Evolutionary conservation across 1,140 invertebrate species (phyloP).

Genomic region (Diploscapter pachys): DNA sequence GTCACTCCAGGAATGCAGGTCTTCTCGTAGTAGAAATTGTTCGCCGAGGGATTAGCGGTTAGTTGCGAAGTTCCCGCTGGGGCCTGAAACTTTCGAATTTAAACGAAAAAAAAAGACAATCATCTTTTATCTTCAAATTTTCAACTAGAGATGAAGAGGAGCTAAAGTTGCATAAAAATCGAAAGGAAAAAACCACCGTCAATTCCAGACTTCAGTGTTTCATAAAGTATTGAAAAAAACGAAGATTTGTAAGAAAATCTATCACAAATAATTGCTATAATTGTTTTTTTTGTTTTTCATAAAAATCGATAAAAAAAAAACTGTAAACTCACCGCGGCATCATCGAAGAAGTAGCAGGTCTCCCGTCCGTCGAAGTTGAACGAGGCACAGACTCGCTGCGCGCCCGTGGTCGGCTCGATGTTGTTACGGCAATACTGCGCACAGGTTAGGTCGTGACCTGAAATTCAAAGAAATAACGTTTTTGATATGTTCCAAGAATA

Average conservation of each 20-base stretch:
- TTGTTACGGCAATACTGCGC: constrained; percentile 58
- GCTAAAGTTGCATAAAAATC: neutral
- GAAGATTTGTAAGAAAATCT: no score
- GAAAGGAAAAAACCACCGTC: neutral
- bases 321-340: constrained; percentile 49
- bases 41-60: constrained; percentile 57
- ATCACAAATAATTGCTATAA: no score
- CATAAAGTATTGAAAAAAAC: neutral
- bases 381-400: constrained; percentile 56
- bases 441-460: constrained; percentile 56
- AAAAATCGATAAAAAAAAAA: neutral
- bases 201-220: neutral
- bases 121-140: no score
- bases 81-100: neutral
- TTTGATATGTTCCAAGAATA: neutral
- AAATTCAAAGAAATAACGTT: neutral
- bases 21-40: constrained; percentile 59
- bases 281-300: no score
- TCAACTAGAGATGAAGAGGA: neutral
- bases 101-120: no score
- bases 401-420: constrained; percentile 58
- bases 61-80: constrained; percentile 49
- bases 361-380: constrained; percentile 59
- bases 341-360: constrained; percentile 59
- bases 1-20: constrained; percentile 56